Conservation (phyloP, 2,797 vertebrate species). For the Gymnodraco acuticeps region DNA sequence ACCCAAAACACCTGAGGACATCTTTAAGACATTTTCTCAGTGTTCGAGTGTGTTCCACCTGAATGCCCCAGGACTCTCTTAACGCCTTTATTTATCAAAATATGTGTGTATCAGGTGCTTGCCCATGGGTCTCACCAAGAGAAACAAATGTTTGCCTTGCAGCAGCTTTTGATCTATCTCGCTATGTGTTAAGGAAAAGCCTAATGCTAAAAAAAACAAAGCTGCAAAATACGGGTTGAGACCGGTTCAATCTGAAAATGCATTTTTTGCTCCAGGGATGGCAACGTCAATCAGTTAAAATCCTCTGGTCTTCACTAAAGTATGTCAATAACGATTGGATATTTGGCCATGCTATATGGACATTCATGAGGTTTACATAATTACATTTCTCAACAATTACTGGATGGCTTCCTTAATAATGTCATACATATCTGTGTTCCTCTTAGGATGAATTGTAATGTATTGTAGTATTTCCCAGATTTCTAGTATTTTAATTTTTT, state of each 20-base stretch:
- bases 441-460: too few relatives aligned
- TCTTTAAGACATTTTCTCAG: constrained; percentile 29
- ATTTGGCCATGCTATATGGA: too few relatives aligned
- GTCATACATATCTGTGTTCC: too few relatives aligned
- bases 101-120: constrained; percentile 52
- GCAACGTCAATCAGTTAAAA: not conserved
- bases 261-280: not conserved
- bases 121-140: constrained; percentile 32
- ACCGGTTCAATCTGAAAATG: not conserved
- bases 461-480: too few relatives aligned
- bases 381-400: too few relatives aligned
- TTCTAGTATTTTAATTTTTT: too few relatives aligned
- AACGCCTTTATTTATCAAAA: constrained; percentile 25
- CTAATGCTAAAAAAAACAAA: constrained; percentile 2
- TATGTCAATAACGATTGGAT: not conserved
- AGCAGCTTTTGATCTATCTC: constrained; percentile 20
- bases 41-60: constrained; percentile 32
- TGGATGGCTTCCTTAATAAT: too few relatives aligned
- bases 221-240: not conserved
- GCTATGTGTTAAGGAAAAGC: not conserved
- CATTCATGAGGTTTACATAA: too few relatives aligned
- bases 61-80: constrained; percentile 45
- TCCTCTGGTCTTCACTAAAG: not conserved
- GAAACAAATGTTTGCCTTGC: constrained; percentile 28
- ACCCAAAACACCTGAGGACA: constrained; percentile 38